Base-by-base conservation (phyloP, 1,140 invertebrate species). In the Zaprionus davidi region DNA sequence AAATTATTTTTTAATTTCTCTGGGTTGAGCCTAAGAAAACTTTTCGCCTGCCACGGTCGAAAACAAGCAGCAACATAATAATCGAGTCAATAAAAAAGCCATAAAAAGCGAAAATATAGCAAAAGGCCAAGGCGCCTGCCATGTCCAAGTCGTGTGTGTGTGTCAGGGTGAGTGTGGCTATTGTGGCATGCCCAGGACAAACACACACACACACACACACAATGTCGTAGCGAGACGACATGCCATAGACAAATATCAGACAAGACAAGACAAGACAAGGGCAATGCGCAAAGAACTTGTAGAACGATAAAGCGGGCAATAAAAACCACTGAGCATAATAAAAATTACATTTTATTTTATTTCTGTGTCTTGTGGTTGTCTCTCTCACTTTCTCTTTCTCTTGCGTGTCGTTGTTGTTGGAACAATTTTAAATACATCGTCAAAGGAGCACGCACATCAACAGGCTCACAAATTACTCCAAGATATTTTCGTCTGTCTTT, bases 311-410 rank as follows among this genome's bases (percentile, higher is more conserved):
- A 90, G 81, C 76, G 79, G 85, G 84, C 85, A 90, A 90, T 90
- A 90, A 90, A 90, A 90, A 90, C 85, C 85, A 90, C 85, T 64
- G 75, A 90, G 85, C 79, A 88, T 90, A 90, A 90, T 90, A 90
- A 90, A 88, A 90, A 90, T 90, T 90, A 90, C 85, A 90, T 90
- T 90, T 90, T 90, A 90, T 90, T 90, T 90, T 90, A 90, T 90
- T 90, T 90, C 75, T 69, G 15, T 69, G 65, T 68, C 31, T 73
- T 68, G 71, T 62, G 56, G 58, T 41, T 87, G 28, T 31, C 20
- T 24, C 34, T 57, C 6, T 46, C 7, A 20, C 20, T 24, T 5
- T 7, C 28, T 5, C 49, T 71, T 53, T n/a, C n/a, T 70, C 9
- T 60, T 7, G 17, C 38, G 22, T 17, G 44, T 34, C 38, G 34